Conservation (phyloP, 2,888 invertebrate genomes). For the Mystacides longicornis region DNA sequence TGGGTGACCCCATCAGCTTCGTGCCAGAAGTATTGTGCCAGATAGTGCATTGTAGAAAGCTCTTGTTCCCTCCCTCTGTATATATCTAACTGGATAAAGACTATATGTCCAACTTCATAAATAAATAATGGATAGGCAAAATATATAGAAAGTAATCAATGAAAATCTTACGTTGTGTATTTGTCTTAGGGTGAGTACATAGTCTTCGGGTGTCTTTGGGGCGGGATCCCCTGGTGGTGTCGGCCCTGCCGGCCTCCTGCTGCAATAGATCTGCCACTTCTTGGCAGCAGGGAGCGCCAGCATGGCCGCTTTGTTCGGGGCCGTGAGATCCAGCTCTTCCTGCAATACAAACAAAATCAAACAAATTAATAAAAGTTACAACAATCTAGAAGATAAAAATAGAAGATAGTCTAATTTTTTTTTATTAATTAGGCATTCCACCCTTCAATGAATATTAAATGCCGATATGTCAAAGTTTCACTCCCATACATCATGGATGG, state of each 20-base stretch:
- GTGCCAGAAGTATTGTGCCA: no score
- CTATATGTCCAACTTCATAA: no score
- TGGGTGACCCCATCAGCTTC: no score
- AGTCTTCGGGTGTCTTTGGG: slow-evolving; percentile 81
- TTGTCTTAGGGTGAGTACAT: slow-evolving; percentile 79
- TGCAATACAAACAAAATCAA: slow-evolving; percentile 30
- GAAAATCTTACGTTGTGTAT: slow-evolving; percentile 62
- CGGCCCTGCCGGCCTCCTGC: slow-evolving; percentile 60
- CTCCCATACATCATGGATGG: no score
- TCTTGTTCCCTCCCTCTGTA: no score
- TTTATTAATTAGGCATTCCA: neutral
- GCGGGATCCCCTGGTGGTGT: slow-evolving; percentile 44
- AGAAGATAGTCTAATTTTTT: neutral
- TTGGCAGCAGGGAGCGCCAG: slow-evolving; percentile 87
- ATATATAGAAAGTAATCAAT: no score
- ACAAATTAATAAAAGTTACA: neutral
- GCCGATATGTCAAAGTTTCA: no score
- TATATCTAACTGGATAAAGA: no score
- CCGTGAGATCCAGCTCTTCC: slow-evolving; percentile 91
- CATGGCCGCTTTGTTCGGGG: slow-evolving; percentile 91
- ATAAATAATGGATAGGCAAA: no score
- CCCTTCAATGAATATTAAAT: neutral
- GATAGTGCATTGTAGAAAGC: no score
- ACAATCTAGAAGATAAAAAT: neutral
- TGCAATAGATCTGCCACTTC: slow-evolving; percentile 98